Base-by-base conservation (phyloP, 2,888 invertebrate species). In the Branchipolynoe longqiensis region DNA sequence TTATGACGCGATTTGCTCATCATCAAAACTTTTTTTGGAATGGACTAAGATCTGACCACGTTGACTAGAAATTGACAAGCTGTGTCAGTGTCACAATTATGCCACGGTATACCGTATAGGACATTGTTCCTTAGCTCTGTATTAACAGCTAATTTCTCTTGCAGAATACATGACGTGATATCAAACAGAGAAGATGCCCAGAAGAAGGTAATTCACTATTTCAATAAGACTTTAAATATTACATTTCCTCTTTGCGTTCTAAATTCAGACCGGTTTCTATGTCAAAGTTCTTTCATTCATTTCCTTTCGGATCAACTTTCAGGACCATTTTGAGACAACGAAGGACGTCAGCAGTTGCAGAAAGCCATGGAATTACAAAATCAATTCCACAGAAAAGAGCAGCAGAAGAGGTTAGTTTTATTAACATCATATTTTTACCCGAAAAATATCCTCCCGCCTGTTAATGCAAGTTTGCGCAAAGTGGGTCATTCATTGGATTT, bases 301-400 rank as follows among this genome's bases (percentile, higher is more conserved):
- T 62, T 62, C n/a, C n/a, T n/a, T n/a, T n/a, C 40, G 18, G 22
- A 4, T 78, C 0, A 48, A 48, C 56, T 84, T 83, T 0, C 84
- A 84, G 84, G 33, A 31, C 73, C 3, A 64, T 59, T 22, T 40
- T 84, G 22, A 69, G 54, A n/a, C 22, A n/a, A 31, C 58, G 22
- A 82, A 31, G 58, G n/a, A 56, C 14, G 33, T 14, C 56, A 33
- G 36, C 82, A 78, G 78, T 48, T 0, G 31, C 6, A 12, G 40
- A n/a, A 82, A 33, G 56, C 28, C 62, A 58, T 48, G 73, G 54
- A 54, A 58, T 58, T 28, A 14, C 56, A 1, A 54, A 56, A 31
- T 28, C 84, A 58, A 33, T 54, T n/a, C 48, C 74, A 22, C 54
- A 73, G 36, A 84, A 84, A 59, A 84, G 84, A 58, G 73, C 41